Evolutionary conservation across 2,888 invertebrate genomes (phyloP).

Genomic region (Sminthurides aquaticus): DNA sequence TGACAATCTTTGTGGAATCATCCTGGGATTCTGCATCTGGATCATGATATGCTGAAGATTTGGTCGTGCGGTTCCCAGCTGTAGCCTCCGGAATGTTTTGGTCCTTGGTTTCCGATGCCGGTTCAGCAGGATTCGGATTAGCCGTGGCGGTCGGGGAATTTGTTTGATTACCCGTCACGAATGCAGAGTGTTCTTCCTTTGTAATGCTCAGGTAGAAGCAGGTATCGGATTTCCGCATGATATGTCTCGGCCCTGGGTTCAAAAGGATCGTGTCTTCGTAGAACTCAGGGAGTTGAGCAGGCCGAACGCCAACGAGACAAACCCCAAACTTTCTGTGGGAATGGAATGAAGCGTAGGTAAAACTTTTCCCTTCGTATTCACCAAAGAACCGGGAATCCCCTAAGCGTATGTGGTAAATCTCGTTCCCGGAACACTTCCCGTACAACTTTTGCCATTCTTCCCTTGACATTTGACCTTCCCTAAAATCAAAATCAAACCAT

Average conservation of each 20-base stretch:
- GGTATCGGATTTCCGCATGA: constrained; percentile 92
- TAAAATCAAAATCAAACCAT: constrained; percentile 49
- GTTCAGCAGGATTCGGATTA: constrained; percentile 1
- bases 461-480: constrained; percentile 86
- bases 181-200: constrained; percentile 90
- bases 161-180: constrained; percentile 24
- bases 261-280: constrained; percentile 90
- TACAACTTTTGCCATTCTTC: constrained; percentile 97
- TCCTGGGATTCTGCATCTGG: neutral
- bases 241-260: constrained; percentile 93
- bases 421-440: constrained; percentile 96
- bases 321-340: constrained; percentile 75
- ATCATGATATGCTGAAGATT: neutral
- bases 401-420: constrained; percentile 93
- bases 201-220: constrained; percentile 98
- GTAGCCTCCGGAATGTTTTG: constrained; percentile 4
- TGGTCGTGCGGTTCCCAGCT: constrained; percentile 1
- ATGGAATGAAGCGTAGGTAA: constrained; percentile 98
- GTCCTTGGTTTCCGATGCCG: neutral
- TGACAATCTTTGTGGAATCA: constrained; percentile 10
- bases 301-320: constrained; percentile 75
- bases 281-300: constrained; percentile 84
- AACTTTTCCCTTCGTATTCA: constrained; percentile 96
- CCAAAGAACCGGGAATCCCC: constrained; percentile 94
- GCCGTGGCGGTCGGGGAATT: constrained; percentile 18